Conservation (phyloP, 2,797 vertebrate genomes). For the Tadarida brasiliensis region DNA sequence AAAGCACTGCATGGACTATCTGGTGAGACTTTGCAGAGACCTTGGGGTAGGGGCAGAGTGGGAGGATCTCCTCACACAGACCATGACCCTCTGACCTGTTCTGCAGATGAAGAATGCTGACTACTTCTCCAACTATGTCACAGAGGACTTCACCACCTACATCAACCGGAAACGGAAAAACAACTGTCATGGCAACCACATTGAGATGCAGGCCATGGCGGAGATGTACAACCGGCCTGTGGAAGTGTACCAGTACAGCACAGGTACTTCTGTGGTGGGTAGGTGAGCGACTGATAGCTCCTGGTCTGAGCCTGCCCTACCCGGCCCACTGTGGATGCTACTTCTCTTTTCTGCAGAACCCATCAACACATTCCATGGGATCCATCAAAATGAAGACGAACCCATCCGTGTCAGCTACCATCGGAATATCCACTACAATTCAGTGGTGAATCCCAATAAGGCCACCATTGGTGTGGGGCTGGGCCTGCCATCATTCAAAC, state of each 20-base stretch:
- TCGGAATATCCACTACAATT: slow-evolving; percentile 98
- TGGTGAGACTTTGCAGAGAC: slow-evolving; percentile 89
- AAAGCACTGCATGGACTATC: slow-evolving; percentile 98
- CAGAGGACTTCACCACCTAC: slow-evolving; percentile 97
- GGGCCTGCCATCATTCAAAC: slow-evolving; percentile 96
- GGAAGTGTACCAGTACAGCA: slow-evolving; percentile 96
- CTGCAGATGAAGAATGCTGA: slow-evolving; percentile 96
- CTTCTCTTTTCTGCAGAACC: slow-evolving; percentile 89
- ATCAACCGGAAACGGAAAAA: slow-evolving; percentile 98
- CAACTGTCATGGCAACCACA: slow-evolving; percentile 97
- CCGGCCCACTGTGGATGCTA: neutral
- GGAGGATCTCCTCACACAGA: neutral
- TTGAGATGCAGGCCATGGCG: slow-evolving; percentile 98
- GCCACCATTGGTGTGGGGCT: slow-evolving; percentile 97
- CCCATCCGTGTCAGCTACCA: slow-evolving; percentile 98
- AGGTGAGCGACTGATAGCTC: neutral
- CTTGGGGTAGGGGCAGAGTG: neutral
- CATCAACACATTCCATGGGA: slow-evolving; percentile 98
- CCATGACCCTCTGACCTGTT: slow-evolving; percentile 21
- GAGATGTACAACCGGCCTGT: slow-evolving; percentile 98
- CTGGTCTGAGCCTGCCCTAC: slow-evolving; percentile 39
- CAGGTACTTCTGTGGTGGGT: slow-evolving; percentile 87
- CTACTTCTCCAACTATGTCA: slow-evolving; percentile 98
- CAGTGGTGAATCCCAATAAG: slow-evolving; percentile 97
- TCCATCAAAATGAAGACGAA: slow-evolving; percentile 97